Percentiles rank a stretch among this genome's conserved stretches.
Conservation (phyloP, 2,888 invertebrate species). For the Diarsia mendica region DNA sequence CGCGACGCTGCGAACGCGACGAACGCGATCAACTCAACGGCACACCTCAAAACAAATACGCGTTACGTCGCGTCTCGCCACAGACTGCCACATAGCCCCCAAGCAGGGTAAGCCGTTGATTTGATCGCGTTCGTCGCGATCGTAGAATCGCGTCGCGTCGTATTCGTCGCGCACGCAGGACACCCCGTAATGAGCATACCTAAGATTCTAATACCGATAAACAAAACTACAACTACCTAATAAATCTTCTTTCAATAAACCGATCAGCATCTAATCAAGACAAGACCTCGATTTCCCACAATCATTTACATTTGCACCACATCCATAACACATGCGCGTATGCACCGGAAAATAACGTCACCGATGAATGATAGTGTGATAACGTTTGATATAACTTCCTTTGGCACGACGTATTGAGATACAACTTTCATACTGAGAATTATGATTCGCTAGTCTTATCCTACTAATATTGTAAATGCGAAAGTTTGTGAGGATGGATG, state of each 20-base stretch:
- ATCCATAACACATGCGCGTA: slow-evolving; percentile 63
- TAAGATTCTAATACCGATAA: slow-evolving; percentile 4
- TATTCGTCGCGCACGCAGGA: too few relatives aligned
- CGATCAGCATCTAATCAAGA: slow-evolving; percentile 45
- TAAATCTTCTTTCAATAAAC: slow-evolving; percentile 44
- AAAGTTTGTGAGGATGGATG: too few relatives aligned
- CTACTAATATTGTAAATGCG: too few relatives aligned
- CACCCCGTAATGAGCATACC: neutral
- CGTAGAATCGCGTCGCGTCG: too few relatives aligned
- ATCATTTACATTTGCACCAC: slow-evolving; percentile 65
- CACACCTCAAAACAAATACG: too few relatives aligned
- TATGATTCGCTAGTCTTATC: slow-evolving; percentile 47
- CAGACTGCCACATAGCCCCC: too few relatives aligned
- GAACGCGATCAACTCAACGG: too few relatives aligned
- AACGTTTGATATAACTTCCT: slow-evolving; percentile 68
- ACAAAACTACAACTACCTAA: slow-evolving; percentile 17
- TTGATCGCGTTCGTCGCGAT: too few relatives aligned
- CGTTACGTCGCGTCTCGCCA: too few relatives aligned
- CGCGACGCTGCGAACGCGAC: too few relatives aligned
- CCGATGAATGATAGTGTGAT: slow-evolving; percentile 63
- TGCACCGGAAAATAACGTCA: slow-evolving; percentile 62
- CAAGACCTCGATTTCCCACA: slow-evolving; percentile 58
- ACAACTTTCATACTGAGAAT: slow-evolving; percentile 64
- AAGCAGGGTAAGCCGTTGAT: too few relatives aligned
- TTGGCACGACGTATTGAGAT: slow-evolving; percentile 56